These are phyloP conservation scores for Luidia sarsii DNA, from an alignment of 53 echinoderm and acorn worm genomes.

Conservation along the genomic window DNA sequence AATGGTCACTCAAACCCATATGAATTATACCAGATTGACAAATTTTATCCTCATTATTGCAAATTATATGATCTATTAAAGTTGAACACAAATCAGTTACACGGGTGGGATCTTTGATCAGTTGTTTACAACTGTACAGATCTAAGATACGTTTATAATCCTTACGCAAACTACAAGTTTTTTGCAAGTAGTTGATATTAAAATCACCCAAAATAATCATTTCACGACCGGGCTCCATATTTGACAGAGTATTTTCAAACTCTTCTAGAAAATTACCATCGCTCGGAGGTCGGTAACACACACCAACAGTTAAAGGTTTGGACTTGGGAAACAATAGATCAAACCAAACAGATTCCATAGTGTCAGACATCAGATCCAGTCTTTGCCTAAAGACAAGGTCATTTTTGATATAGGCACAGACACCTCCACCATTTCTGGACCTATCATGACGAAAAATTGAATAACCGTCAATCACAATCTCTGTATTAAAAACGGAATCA, in stretches of 20 bases:
- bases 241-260: conserved; percentile 7
- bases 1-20: conserved; percentile 20
- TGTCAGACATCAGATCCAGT: neutral
- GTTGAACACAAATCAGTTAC: conserved; percentile 8
- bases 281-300: conserved; percentile 14
- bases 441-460: conserved; percentile 9
- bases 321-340: conserved; percentile 2
- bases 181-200: conserved; percentile 3
- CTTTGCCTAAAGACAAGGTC: conserved; percentile 11
- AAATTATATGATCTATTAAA: conserved; percentile 12
- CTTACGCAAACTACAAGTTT: neutral
- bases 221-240: neutral
- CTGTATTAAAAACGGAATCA: conserved; percentile 33
- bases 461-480: conserved; percentile 19
- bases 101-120: conserved; percentile 16
- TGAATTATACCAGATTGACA: too few relatives aligned
- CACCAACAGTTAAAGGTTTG: conserved; percentile 9
- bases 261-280: neutral
- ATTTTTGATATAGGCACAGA: conserved; percentile 16
- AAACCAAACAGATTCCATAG: neutral
- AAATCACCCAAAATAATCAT: conserved; percentile 20
- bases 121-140: conserved; percentile 1
- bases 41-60: conserved; percentile 13
- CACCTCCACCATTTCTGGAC: neutral
- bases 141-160: conserved; percentile 22